phyloP scores from a whole-genome alignment of 2,113 vertebrate genomes.

The Varanus salvator region DNA sequence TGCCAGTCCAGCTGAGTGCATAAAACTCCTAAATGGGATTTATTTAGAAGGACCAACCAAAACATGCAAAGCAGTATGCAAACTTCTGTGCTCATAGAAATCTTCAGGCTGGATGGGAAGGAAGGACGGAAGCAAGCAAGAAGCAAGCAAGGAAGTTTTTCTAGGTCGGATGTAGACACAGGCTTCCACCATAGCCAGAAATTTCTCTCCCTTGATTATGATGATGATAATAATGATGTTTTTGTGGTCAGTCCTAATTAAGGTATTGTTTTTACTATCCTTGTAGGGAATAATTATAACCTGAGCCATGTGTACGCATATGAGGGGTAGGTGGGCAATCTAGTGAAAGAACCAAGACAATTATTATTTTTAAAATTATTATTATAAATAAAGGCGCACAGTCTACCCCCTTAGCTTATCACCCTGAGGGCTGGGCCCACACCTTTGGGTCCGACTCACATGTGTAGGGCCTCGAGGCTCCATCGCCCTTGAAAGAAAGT shows the following conservation, averaged over 20 bases:
- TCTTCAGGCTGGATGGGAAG: neutral
- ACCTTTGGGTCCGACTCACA: neutral
- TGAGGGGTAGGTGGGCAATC: no score
- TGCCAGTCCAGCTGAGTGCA: neutral
- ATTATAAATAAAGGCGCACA: no score
- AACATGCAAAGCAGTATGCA: neutral
- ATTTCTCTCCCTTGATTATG: neutral
- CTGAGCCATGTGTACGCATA: no score
- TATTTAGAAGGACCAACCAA: neutral
- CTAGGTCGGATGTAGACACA: neutral
- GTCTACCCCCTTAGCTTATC: no score
- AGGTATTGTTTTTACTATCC: no score
- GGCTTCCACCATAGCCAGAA: neutral
- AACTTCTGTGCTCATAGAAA: neutral
- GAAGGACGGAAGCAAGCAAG: neutral
- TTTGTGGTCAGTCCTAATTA: neutral
- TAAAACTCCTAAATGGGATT: neutral
- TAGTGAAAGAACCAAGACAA: no score
- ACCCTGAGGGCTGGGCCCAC: neutral
- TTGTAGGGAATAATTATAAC: no score
- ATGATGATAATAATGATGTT: no score
- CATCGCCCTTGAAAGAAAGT: neutral
- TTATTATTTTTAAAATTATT: no score
- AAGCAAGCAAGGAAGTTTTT: neutral
- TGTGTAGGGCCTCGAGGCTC: neutral